Evolutionary conservation across 2,888 invertebrate genomes (phyloP).

Genomic region (Drosophila niveifrons): DNA sequence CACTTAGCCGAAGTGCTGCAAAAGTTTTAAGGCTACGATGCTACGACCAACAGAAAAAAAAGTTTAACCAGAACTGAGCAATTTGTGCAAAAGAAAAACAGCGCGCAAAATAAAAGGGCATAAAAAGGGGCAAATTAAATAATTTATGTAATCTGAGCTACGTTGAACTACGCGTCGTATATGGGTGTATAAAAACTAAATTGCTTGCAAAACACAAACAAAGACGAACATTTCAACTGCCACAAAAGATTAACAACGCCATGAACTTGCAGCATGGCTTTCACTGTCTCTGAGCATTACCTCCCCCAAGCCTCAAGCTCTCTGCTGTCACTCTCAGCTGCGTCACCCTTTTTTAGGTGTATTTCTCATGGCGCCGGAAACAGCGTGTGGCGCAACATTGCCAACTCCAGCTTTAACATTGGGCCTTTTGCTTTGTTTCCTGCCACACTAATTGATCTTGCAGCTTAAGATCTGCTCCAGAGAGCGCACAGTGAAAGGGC

Average conservation of each 20-base stretch:
- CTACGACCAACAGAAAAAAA: background rate
- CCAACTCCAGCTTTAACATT: constrained; percentile 6
- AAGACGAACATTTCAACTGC: constrained; percentile 40
- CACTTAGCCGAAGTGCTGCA: constrained; percentile 50
- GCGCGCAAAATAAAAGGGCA: background rate
- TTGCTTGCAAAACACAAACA: constrained; percentile 23
- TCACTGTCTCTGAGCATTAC: constrained; percentile 30
- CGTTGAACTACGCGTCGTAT: background rate
- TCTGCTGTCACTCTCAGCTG: background rate
- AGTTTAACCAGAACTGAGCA: constrained; percentile 44
- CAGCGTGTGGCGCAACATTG: constrained; percentile 45
- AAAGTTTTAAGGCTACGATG: constrained; percentile 18
- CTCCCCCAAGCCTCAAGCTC: background rate
- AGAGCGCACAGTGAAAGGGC: constrained; percentile 43
- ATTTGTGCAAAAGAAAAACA: constrained; percentile 20
- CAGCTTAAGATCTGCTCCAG: constrained; percentile 4
- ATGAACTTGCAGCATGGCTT: constrained; percentile 47
- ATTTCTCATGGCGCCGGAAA: constrained; percentile 51
- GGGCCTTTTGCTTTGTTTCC: constrained; percentile 27
- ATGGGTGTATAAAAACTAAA: constrained; percentile 21
- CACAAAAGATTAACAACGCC: constrained; percentile 50
- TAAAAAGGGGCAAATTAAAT: constrained; percentile 28
- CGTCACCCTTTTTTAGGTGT: background rate
- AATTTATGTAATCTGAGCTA: constrained; percentile 45
- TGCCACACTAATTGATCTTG: constrained; percentile 31